A percentile compares a stretch with the other conserved stretches of the same genome.
Conservation (phyloP, 2,113 vertebrate species). For the Phasianus colchicus region DNA sequence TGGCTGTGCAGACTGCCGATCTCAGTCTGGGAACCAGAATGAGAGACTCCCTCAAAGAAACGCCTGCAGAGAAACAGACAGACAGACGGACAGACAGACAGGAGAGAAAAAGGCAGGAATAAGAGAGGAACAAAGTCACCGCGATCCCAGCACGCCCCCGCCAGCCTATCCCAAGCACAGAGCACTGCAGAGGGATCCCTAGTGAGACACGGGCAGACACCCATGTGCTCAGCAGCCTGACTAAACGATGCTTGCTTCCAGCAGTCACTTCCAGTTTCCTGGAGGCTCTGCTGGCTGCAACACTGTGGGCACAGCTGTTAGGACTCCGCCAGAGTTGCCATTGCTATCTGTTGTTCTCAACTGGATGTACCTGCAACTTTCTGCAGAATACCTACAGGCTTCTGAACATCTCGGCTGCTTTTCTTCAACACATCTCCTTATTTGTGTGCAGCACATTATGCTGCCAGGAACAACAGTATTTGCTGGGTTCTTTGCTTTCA, state of each 20-base stretch:
- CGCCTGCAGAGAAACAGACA: conserved; percentile 87
- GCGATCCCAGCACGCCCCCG: conserved; percentile 9
- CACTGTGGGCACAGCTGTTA: not conserved
- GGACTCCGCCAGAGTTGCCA: not conserved
- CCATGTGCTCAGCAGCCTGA: not conserved
- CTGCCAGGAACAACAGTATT: not conserved
- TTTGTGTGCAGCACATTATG: fast-evolving
- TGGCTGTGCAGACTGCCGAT: conserved; percentile 94
- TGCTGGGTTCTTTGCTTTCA: not conserved
- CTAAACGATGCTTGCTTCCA: not conserved
- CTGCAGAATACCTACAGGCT: not conserved
- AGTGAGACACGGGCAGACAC: not conserved
- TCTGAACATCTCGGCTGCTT: not conserved
- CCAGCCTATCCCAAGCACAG: not conserved
- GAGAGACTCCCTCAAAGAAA: conserved; percentile 96
- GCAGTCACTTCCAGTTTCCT: not conserved
- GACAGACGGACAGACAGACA: conserved; percentile 67
- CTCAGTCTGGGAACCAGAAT: conserved; percentile 98
- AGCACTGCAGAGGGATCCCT: not conserved
- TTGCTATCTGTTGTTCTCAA: not conserved
- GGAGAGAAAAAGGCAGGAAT: conserved; percentile 72
- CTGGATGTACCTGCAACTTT: not conserved
- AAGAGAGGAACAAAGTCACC: conserved; percentile 69
- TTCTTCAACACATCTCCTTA: not conserved
- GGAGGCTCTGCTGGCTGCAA: not conserved